Conservation (phyloP, 2,888 invertebrate genomes). For the Agrochola lychnidis region DNA sequence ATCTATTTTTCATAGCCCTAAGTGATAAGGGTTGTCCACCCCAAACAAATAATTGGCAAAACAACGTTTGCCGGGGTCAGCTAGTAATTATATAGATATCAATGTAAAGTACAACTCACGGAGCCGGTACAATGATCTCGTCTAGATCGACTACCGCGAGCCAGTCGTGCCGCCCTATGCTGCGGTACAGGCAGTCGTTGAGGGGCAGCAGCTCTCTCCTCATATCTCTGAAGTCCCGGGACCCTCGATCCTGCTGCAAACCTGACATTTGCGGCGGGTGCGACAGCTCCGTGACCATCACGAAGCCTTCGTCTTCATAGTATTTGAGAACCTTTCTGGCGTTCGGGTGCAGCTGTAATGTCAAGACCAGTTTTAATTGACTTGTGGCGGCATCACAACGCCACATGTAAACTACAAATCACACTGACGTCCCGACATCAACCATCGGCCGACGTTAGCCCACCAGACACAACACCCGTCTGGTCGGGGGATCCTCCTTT, state of each 20-base stretch:
- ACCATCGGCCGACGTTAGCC: too few species aligned
- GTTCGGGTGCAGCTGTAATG: constrained; percentile 39
- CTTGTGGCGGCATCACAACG: too few species aligned
- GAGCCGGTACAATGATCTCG: constrained; percentile 47
- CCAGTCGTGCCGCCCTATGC: constrained; percentile 31
- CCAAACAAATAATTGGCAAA: too few species aligned
- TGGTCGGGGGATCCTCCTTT: too few species aligned
- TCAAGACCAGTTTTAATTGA: too few species aligned
- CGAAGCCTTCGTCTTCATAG: constrained; percentile 41
- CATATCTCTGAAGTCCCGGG: constrained; percentile 27
- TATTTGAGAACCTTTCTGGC: constrained; percentile 32
- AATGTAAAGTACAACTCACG: constrained; percentile 9
- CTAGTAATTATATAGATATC: neutral
- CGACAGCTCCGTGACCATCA: constrained; percentile 37
- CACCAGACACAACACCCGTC: too few species aligned
- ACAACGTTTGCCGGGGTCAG: too few species aligned
- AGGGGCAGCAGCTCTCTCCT: constrained; percentile 46
- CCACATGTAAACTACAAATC: too few species aligned
- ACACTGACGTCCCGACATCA: too few species aligned
- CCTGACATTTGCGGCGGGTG: constrained; percentile 49
- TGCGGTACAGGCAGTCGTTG: constrained; percentile 54
- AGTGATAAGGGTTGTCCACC: too few species aligned
- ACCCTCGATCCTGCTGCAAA: neutral
- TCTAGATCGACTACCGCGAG: constrained; percentile 46
- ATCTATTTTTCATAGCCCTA: too few species aligned